Percentiles rank a stretch among this genome's conserved stretches.
Conservation (phyloP, 2,888 invertebrate genomes). For the Eurytoma adleriae region DNA sequence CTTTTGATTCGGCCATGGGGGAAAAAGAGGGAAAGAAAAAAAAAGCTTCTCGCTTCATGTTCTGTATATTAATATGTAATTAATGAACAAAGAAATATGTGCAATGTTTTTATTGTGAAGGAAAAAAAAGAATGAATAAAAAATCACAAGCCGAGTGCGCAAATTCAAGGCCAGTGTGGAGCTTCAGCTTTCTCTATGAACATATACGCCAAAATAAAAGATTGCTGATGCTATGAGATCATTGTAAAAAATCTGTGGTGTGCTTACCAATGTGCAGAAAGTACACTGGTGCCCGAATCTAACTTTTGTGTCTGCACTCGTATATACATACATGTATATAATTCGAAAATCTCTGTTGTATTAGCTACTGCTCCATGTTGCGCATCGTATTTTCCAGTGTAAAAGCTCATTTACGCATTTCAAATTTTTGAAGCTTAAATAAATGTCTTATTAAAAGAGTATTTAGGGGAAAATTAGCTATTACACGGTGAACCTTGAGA, state of each 20-base stretch:
- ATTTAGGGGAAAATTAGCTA: not conserved
- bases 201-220: conserved; percentile 54
- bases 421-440: no score
- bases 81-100: no score
- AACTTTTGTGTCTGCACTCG: conserved; percentile 70
- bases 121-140: no score
- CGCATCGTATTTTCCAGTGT: conserved; percentile 8
- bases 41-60: no score
- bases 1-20: not conserved
- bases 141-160: conserved; percentile 48
- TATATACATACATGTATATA: conserved; percentile 57
- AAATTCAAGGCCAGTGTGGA: conserved; percentile 54
- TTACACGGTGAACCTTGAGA: conserved; percentile 23
- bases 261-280: conserved; percentile 71
- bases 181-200: conserved; percentile 60
- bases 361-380: conserved; percentile 67
- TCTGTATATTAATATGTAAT: no score
- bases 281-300: conserved; percentile 68
- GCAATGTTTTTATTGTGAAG: no score
- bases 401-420: not conserved
- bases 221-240: conserved; percentile 66
- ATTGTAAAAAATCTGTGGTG: conserved; percentile 70
- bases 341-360: conserved; percentile 70
- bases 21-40: no score
- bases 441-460: not conserved